A percentile compares a stretch with the other conserved stretches of the same genome.
phyloP scores from a whole-genome alignment of 2,888 invertebrate species.

The Hypercompe scribonia region DNA sequence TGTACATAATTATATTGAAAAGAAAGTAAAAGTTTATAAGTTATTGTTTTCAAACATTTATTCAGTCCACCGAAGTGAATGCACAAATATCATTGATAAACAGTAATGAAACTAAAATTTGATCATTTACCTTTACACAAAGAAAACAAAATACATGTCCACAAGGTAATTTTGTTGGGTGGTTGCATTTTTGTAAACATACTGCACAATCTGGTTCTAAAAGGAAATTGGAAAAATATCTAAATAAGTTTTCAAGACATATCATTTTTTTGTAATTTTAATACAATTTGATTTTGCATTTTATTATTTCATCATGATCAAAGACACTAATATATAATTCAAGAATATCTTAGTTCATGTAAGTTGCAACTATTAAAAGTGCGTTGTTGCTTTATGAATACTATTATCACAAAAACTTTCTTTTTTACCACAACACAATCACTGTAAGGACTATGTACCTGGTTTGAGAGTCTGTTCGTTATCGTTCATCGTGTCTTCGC shows the following conservation, averaged over 20 bases:
- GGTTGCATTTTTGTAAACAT: constrained; percentile 95
- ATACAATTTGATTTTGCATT: background rate
- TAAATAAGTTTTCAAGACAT: background rate
- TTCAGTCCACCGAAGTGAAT: no score
- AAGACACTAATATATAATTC: background rate
- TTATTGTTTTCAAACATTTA: background rate
- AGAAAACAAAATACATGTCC: constrained; percentile 98
- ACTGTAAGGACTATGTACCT: constrained; percentile 17
- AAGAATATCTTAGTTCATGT: background rate
- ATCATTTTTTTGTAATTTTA: no score
- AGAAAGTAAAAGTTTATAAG: background rate
- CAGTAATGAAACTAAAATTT: background rate
- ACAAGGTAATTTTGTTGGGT: constrained; percentile 97
- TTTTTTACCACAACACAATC: background rate
- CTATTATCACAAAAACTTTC: background rate
- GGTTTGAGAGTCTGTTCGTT: constrained; percentile 15
- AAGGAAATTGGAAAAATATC: constrained; percentile 26
- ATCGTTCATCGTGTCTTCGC: constrained; percentile 23
- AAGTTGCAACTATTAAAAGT: background rate
- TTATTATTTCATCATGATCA: background rate
- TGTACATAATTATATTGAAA: background rate
- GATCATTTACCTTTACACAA: constrained; percentile 91
- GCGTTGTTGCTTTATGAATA: background rate
- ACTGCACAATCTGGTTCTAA: constrained; percentile 93
- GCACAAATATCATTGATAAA: background rate